Percentiles rank a stretch among this genome's conserved stretches.
These are phyloP conservation scores for Drosophila koepferae DNA, from an alignment of 2,888 invertebrate species.

Conservation along the genomic window DNA sequence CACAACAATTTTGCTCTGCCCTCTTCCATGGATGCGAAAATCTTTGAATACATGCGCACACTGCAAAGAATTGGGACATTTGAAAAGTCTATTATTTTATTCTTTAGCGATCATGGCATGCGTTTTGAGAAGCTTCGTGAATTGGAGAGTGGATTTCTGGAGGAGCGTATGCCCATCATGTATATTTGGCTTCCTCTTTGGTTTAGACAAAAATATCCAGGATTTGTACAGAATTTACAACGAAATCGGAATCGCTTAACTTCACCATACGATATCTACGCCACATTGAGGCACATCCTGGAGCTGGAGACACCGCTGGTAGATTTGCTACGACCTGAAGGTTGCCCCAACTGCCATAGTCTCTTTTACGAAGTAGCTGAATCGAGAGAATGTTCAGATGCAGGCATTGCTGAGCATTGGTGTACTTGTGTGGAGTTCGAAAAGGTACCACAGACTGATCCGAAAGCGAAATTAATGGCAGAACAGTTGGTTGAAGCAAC, in stretches of 20 bases:
- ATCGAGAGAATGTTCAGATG: conserved; percentile 89
- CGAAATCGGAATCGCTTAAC: conserved; percentile 88
- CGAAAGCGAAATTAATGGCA: conserved; percentile 23
- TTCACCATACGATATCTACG: conserved; percentile 55
- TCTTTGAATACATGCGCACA: conserved; percentile 87
- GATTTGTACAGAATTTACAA: conserved; percentile 86
- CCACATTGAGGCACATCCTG: conserved; percentile 52
- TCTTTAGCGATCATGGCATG: conserved; percentile 92
- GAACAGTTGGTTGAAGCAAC: conserved; percentile 62
- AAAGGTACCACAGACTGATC: conserved; percentile 1
- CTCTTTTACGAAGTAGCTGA: conserved; percentile 87
- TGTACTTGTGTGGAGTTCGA: conserved; percentile 87
- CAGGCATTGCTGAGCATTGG: conserved; percentile 90
- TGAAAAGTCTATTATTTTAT: conserved; percentile 89
- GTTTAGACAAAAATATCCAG: conserved; percentile 87
- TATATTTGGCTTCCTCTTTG: conserved; percentile 89
- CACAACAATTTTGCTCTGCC: conserved; percentile 89
- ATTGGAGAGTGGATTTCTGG: conserved; percentile 90
- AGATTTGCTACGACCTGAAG: conserved; percentile 69
- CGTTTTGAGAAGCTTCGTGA: conserved; percentile 89
- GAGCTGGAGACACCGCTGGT: conserved; percentile 39
- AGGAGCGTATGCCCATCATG: conserved; percentile 91
- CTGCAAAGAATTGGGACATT: conserved; percentile 87
- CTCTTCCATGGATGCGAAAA: conserved; percentile 88
- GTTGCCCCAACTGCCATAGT: conserved; percentile 88